Conservation (phyloP, 2,113 vertebrate species). For the Tachysurus vachellii region DNA sequence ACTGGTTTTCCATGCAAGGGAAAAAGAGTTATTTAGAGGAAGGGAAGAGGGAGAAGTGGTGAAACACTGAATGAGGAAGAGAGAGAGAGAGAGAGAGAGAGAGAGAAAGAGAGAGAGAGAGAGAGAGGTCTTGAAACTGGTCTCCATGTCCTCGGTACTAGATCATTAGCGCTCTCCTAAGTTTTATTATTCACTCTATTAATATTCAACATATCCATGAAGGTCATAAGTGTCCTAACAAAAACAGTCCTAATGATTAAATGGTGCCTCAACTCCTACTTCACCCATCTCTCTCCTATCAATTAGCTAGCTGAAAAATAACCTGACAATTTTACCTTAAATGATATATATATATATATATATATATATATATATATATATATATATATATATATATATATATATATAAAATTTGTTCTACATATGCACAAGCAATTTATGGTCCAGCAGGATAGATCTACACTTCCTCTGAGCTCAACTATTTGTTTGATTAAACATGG, state of each 20-base stretch:
- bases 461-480: constrained; percentile 22
- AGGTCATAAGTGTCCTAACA: constrained; percentile 54
- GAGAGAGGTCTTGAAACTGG: constrained; percentile 40
- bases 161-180: constrained; percentile 58
- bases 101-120: constrained; percentile 1
- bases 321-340: constrained; percentile 14
- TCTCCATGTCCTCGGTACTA: constrained; percentile 47
- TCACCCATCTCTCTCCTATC: constrained; percentile 29
- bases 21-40: background rate
- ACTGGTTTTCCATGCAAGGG: background rate
- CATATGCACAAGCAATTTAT: constrained; percentile 12
- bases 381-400: too few relatives aligned
- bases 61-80: background rate
- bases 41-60: background rate
- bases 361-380: too few relatives aligned
- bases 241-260: constrained; percentile 56
- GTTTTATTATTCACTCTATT: constrained; percentile 59
- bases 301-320: constrained; percentile 50
- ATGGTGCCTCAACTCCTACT: constrained; percentile 39
- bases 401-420: too few relatives aligned
- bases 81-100: background rate
- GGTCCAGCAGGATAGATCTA: constrained; percentile 10
- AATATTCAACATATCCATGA: constrained; percentile 58
- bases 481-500: constrained; percentile 44
- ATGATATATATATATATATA: background rate